Evolutionary conservation across 2,888 invertebrate genomes (phyloP), one percentile per base, ranked within the genome.

Genomic region (Blastobasis lacticolella): DNA sequence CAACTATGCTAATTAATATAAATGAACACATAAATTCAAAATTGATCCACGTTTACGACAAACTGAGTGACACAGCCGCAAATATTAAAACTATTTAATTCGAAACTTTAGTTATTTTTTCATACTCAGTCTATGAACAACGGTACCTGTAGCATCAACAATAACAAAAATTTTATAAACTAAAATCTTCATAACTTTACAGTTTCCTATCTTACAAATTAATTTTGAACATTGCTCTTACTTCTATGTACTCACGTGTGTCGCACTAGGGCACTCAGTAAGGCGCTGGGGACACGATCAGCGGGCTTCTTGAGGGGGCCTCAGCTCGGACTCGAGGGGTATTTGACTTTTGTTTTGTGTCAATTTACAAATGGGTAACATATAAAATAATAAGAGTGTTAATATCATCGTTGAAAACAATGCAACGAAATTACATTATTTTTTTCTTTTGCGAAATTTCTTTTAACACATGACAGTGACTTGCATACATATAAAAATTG

Each of bases 291-390:
- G 66, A 60, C 55, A 67, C 67, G 67, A 62, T 56, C 61, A 70
- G 62, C 62, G 70, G 66, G 64, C 72, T 63, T 70, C 81, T 71
- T 64, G 75, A 65, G 66, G 67, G 64, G 64, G 75, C 74, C 80
- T 71, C 81, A 62, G 73, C 75, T 68, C 72, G 71, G 61, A 70
- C 71, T 66, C 75, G 73, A 71, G 75, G 72, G 75, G 78, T 73
- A 78, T 86, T 88, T 87, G 88, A 88, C 87, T 87, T 86, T 87
- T 80, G 85, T 86, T 81, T 86, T 87, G 85, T 87, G 88, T 88
- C 87, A 88, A 87, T 87, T 87, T 86, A 88, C 79, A 87, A 87
- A 88, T 85, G 87, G 87, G 85, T 86, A 85, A 87, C 88, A 88
- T 88, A 87, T 83, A 88, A 88, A 87, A 88, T 86, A 85, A 85